These are phyloP conservation scores for Neopipo cinnamomea DNA, from an alignment of 2,113 vertebrate species.

Conservation along the genomic window DNA sequence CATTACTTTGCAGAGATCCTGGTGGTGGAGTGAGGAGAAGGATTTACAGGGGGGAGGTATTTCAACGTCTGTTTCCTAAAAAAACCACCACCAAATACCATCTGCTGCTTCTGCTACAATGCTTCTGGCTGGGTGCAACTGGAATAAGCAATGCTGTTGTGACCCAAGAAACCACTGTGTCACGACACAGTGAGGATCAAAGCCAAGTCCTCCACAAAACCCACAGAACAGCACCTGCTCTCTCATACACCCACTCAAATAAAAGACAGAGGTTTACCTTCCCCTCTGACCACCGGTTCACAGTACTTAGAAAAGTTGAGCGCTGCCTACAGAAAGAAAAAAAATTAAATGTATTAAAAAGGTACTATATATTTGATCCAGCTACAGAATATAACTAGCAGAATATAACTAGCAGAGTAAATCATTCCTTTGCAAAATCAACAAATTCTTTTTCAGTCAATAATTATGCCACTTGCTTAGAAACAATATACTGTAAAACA, in stretches of 20 bases:
- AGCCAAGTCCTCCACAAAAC: neutral
- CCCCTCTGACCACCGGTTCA: slow-evolving; percentile 88
- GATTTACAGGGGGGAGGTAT: neutral
- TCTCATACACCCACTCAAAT: neutral
- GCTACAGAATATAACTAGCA: neutral
- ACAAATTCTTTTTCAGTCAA: neutral
- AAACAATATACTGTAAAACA: neutral
- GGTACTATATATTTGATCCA: neutral
- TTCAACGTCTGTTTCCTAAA: neutral
- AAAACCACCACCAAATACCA: neutral
- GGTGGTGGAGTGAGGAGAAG: neutral
- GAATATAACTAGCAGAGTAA: fast-evolving
- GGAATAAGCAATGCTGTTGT: neutral
- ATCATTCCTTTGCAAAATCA: neutral
- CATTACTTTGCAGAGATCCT: neutral
- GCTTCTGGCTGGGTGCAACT: neutral
- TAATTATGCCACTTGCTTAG: neutral
- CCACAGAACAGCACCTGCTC: neutral
- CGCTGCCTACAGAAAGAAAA: slow-evolving; percentile 77
- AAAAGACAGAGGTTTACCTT: slow-evolving; percentile 79
- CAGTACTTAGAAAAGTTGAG: slow-evolving; percentile 96
- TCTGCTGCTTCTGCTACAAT: neutral
- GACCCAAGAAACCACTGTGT: neutral
- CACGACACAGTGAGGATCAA: neutral
- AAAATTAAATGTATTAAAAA: neutral